Conservation (phyloP, 2,113 vertebrate genomes). For the Ondatra zibethicus region DNA sequence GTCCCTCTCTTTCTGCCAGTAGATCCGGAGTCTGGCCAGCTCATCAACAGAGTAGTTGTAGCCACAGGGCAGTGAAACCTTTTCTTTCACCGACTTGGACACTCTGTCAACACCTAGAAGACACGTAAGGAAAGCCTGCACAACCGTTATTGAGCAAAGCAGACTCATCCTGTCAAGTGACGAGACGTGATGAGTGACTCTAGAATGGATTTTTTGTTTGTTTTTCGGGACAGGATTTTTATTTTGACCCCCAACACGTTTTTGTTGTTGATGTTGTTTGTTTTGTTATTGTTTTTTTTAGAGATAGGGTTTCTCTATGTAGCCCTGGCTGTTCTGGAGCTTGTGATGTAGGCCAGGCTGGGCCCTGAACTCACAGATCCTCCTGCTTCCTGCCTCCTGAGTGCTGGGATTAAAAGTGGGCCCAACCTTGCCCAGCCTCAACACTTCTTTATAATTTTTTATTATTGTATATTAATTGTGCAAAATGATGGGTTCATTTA, state of each 20-base stretch:
- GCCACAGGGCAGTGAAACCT: slow-evolving; percentile 76
- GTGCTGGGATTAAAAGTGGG: not conserved
- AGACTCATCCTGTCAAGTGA: not conserved
- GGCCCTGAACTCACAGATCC: not conserved
- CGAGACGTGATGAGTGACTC: not conserved
- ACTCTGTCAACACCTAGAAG: slow-evolving; percentile 71
- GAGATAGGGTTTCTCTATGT: not conserved
- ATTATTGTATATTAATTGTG: too few species aligned
- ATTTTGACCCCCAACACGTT: not conserved
- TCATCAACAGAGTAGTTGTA: slow-evolving; percentile 59
- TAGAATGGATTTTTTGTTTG: not conserved
- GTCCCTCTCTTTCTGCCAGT: slow-evolving; percentile 83
- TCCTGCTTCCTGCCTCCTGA: not conserved
- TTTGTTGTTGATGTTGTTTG: not conserved
- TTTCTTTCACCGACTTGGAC: slow-evolving; percentile 71
- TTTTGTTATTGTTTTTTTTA: not conserved
- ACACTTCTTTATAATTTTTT: too few species aligned
- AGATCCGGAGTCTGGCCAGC: slow-evolving; percentile 58
- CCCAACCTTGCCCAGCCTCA: too few species aligned
- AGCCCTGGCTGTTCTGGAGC: not conserved
- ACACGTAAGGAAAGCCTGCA: slow-evolving; percentile 36
- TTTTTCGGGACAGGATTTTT: not conserved
- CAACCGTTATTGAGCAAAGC: not conserved
- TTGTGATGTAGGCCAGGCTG: not conserved
- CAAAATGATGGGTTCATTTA: too few species aligned